phyloP scores from a whole-genome alignment of 1,140 invertebrate species.

The Aphaenogaster ashmeadi region DNA sequence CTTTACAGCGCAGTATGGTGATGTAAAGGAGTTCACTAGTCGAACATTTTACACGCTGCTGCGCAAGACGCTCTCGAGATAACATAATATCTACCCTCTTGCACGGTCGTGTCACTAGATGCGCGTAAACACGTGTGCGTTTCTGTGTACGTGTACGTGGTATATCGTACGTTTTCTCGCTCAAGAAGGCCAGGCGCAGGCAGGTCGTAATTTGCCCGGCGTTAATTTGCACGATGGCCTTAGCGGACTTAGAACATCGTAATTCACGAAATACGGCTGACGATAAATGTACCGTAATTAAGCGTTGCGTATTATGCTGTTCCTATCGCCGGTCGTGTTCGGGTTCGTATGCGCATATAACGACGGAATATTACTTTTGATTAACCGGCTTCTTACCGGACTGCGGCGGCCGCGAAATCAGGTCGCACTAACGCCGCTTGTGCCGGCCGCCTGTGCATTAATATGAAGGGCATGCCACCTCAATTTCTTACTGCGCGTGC shows the following conservation, averaged over 20 bases:
- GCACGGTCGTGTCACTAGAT: conserved; percentile 4
- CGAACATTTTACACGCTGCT: conserved; percentile 55
- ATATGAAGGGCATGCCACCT: conserved; percentile 47
- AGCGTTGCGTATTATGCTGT: conserved; percentile 49
- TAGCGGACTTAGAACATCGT: conserved; percentile 48
- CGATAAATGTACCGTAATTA: conserved; percentile 50
- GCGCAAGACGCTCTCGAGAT: conserved; percentile 34
- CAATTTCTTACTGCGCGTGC: conserved; percentile 56
- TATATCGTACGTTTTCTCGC: conserved; percentile 19
- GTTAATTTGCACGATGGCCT: conserved; percentile 53
- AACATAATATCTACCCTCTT: conserved; percentile 47
- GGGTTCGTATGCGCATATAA: conserved; percentile 8
- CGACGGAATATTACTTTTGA: conserved; percentile 57
- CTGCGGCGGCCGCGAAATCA: conserved; percentile 42
- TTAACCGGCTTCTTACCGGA: conserved; percentile 49
- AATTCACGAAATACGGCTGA: conserved; percentile 50
- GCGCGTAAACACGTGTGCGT: background rate
- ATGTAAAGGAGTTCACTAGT: conserved; percentile 49
- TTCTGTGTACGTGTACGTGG: background rate
- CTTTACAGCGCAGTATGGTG: conserved; percentile 12
- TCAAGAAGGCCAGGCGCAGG: background rate
- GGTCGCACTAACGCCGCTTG: conserved; percentile 38
- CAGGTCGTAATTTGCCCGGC: conserved; percentile 24
- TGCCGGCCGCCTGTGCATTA: conserved; percentile 29
- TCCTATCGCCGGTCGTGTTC: conserved; percentile 27